Base-by-base conservation (phyloP, 2,113 vertebrate species). In the Chamaea fasciata region DNA sequence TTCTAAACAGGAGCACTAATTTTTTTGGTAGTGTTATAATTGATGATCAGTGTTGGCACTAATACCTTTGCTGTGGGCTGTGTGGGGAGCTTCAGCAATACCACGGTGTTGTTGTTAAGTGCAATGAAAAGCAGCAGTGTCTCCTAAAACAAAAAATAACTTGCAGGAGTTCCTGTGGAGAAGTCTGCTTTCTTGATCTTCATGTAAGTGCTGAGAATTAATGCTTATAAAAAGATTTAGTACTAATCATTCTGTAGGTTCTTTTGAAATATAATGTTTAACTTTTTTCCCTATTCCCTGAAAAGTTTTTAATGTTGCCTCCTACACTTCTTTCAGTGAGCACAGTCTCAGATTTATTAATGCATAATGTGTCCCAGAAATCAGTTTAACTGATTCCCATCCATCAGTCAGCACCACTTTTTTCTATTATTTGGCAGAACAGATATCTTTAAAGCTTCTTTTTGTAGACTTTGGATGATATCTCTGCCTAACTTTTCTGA, bases 341-440 rank as follows among this genome's bases (percentile, higher is more conserved):
- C 83, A 92, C 53, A 59, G 77, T 87, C 75, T 95, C 63, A 87
- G 82, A 94, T 93, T 96, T 95, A 92, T 87, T 95, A 92, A 97
- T 84, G 37, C 52, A 70, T 90, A 83, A 90, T 19, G 44, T 82
- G 83, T 91, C 87, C 42, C 65, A 96, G 93, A 95, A 96, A 94
- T 96, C 90, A 87, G 56, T 90, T 91, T 90, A 95, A 96, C 78
- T 84, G 87, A 93, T 92, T 96, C 55, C n/a, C 39, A 74, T 79
- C 87, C 80, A 90, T 90, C 85, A 77, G 41, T 83, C 78, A 91
- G 63, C 47, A 95, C 57, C 15, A 15, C 15, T 76, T 87, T 70
- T 49, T 42, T 90, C 31, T 62, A 18, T 83, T 74, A 39, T 64
- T 78, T 84, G 75, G 23, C 41, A 86, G 73, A 90, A 65, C 2